Base-by-base conservation (phyloP, 2,888 invertebrate species). In the Drosophila macrothrix region DNA sequence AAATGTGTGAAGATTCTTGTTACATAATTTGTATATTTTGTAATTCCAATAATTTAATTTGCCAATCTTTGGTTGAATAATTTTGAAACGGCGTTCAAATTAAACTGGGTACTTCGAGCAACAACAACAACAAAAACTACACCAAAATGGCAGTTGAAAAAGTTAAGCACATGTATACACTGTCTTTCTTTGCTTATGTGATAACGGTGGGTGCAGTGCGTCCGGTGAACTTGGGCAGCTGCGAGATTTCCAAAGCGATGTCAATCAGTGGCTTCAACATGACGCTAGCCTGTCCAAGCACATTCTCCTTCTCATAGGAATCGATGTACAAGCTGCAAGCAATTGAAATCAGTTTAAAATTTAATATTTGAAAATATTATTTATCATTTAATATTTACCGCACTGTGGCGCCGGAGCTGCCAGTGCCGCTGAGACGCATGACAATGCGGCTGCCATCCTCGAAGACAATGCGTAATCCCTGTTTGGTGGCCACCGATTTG, bases 371-470 rank as follows among this genome's bases (percentile, higher is more conserved):
- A 16, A 2, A 28, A 22, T 14, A n/a, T 9, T 46, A 3, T 0
- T 9, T 3, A 2, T 19, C 7, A 25, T 41, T 49, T 2, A 33
- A 39, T 46, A 64, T 35, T 83, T 85, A 95, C 95, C 99, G 95
- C 88, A 99, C 97, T 3, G 99, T 99, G 31, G 99, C 99, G 0
- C 99, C 99, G 46, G 97, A 97, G 92, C 99, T 99, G 77, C 99
- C 99, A 0, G 99, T 99, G 28, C 99, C 99, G 91, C 99, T 99
- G 73, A 99, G 95, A 52, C 99, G 96, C 94, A 97, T 96, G 73
- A 99, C 96, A 80, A 99, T 95, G 55, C 99, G 95, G 0, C 99
- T 99, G 2, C 98, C 99, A 92, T 99, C 99, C 82, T 96, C 96
- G 93, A 99, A 99, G 55, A 99, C 95, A 56, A 99, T 95, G 79